Evolutionary conservation across 1,140 invertebrate species (phyloP).

Genomic region (Drosophila orosa): DNA sequence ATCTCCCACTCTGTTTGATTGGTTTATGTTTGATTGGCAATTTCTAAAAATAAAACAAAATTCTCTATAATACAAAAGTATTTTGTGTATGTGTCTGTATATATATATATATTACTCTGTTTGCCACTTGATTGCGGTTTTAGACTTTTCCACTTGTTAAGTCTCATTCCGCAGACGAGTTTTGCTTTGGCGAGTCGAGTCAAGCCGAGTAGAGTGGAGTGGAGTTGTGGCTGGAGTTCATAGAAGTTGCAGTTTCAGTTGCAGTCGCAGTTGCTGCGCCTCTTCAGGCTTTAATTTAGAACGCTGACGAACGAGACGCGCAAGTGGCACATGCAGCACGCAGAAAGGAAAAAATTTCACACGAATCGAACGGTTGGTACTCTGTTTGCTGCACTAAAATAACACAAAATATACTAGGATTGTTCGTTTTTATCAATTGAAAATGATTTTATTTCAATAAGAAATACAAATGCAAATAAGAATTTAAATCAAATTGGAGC

Average conservation of each 20-base stretch:
- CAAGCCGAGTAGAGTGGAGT: slow-evolving; percentile 10
- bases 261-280: slow-evolving; percentile 35
- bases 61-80: slow-evolving; percentile 40
- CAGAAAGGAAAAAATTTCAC: background rate
- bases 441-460: too few relatives aligned
- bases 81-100: slow-evolving; percentile 16
- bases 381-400: too few relatives aligned
- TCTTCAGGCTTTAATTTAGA: slow-evolving; percentile 75
- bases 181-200: slow-evolving; percentile 44
- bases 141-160: slow-evolving; percentile 77
- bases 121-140: slow-evolving; percentile 75
- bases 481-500: too few relatives aligned
- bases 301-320: slow-evolving; percentile 39
- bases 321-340: slow-evolving; percentile 34
- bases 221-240: slow-evolving; percentile 7
- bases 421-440: too few relatives aligned
- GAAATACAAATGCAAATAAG: too few relatives aligned
- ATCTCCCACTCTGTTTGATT: slow-evolving; percentile 37
- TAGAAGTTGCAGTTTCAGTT: slow-evolving; percentile 43
- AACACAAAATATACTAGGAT: too few relatives aligned
- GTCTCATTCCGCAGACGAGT: slow-evolving; percentile 73
- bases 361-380: background rate
- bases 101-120: slow-evolving; percentile 50
- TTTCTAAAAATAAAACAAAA: slow-evolving; percentile 73
- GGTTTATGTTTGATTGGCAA: slow-evolving; percentile 65